Evolutionary conservation across 2,113 vertebrate species (phyloP), one percentile per base, ranked within the genome.

Genomic region (Opisthocomus hoazin): DNA sequence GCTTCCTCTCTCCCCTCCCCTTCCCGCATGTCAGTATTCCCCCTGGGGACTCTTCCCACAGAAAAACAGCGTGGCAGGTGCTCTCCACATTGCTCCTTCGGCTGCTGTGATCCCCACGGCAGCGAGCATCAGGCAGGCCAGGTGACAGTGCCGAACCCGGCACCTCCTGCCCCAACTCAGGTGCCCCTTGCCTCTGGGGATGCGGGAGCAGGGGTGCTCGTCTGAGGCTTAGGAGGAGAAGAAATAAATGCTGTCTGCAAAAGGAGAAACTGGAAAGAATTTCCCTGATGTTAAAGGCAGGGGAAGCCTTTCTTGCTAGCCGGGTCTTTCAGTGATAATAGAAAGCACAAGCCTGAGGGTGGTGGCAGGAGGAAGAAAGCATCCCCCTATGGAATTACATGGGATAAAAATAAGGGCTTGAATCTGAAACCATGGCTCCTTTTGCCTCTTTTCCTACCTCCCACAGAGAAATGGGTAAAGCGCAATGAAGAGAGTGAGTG

Each of bases 391-490:
- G 80, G 90, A 91, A 94, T 93, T 89, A 84, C 8, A 45, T 1
- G 69, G 80, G 53, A 82, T 87, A 71, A 91, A 93, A 94, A 87
- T 68, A 95, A 87, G 41, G 60, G 34, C 24, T 90, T 93, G 56
- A 89, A 87, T 92, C 56, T 90, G 71, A 95, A 93, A 81, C 76
- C 66, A 5, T 1, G 26, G 39, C 63, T 96, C 34, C 50, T 82
- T 93, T 90, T 92, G 48, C 84, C 32, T 93, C 45, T 79, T 81
- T 58, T 71, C 34, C 26, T 93, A 89, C 94, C 93, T 87, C 92
- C 93, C 92, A 93, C 61, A n/a, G 90, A 90, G 93, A 90, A 94
- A 84, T 34, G 79, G 70, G 79, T 93, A 81, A 88, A 83, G 56
- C 3, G 3, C 45, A 77, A 54, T 60, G 30, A 91, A 50, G 68